These are phyloP conservation scores for Conomelus anceps DNA, from an alignment of 2,888 invertebrate genomes.

Conservation along the genomic window DNA sequence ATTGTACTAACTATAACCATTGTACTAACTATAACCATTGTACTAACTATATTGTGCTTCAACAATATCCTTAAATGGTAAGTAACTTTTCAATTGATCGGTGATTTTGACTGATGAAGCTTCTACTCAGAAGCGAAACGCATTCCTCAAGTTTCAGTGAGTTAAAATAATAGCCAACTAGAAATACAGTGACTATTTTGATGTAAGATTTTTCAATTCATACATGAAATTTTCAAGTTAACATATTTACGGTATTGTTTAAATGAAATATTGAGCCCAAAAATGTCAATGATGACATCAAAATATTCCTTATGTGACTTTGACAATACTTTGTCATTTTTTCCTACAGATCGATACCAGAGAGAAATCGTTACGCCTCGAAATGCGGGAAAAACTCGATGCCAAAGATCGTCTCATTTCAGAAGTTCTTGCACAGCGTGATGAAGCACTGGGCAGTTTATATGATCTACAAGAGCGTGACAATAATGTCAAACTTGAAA, in stretches of 20 bases:
- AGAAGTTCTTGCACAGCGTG: not conserved
- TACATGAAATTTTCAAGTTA: no score
- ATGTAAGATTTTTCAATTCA: no score
- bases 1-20: no score
- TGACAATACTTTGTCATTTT: not conserved
- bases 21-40: no score
- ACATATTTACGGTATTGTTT: no score
- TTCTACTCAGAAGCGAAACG: no score
- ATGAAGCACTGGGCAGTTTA: not conserved
- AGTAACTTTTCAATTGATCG: not conserved
- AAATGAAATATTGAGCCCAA: no score
- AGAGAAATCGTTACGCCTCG: not conserved
- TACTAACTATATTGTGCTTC: no score
- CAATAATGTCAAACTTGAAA: not conserved
- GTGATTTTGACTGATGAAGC: not conserved
- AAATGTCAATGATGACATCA: not conserved
- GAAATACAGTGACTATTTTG: no score
- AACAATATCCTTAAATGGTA: no score
- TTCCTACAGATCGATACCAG: not conserved
- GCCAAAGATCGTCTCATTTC: conserved; percentile 3
- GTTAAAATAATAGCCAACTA: no score
- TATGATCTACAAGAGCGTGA: not conserved
- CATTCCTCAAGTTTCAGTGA: not conserved
- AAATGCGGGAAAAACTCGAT: not conserved
- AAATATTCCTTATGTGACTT: not conserved